Evolutionary conservation across 2,888 invertebrate species (phyloP).

Genomic region (Troides helena): DNA sequence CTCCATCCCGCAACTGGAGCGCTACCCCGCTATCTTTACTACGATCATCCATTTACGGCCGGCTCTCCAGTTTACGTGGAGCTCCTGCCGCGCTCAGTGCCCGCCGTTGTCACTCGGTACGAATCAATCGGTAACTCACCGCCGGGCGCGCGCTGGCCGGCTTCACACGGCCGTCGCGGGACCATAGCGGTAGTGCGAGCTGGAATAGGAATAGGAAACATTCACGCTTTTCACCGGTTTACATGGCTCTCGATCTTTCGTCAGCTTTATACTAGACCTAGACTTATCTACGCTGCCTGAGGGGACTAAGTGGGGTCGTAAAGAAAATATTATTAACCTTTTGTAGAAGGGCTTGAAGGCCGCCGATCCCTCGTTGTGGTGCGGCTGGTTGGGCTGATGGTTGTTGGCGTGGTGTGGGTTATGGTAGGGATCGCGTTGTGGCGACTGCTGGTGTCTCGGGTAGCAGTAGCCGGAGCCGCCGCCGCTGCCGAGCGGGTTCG

Average conservation of each 20-base stretch:
- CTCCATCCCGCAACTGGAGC: constrained; percentile 71
- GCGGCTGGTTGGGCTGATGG: constrained; percentile 73
- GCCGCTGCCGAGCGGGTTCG: constrained; percentile 85
- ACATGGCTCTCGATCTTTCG: constrained; percentile 26
- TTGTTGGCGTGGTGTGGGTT: constrained; percentile 75
- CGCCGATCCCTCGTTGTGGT: constrained; percentile 80
- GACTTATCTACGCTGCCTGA: no score
- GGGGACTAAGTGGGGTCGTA: background rate
- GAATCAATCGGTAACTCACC: constrained; percentile 68
- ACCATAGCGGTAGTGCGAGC: constrained; percentile 86
- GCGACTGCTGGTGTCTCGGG: constrained; percentile 75
- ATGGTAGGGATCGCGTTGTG: constrained; percentile 79
- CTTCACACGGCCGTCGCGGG: constrained; percentile 88
- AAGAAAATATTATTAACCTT: constrained; percentile 81
- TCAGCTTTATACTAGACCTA: no score
- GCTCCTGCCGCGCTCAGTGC: constrained; percentile 38
- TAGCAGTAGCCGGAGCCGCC: constrained; percentile 79
- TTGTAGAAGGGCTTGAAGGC: constrained; percentile 95
- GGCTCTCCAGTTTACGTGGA: constrained; percentile 60
- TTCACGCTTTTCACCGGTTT: constrained; percentile 63
- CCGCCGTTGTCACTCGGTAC: constrained; percentile 48
- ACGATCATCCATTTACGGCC: constrained; percentile 67
- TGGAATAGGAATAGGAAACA: constrained; percentile 76
- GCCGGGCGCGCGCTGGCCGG: constrained; percentile 63
- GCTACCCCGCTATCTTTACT: constrained; percentile 65